Evolutionary conservation across 1,140 invertebrate species (phyloP).

Genomic region (Drosophila nigrodunni): DNA sequence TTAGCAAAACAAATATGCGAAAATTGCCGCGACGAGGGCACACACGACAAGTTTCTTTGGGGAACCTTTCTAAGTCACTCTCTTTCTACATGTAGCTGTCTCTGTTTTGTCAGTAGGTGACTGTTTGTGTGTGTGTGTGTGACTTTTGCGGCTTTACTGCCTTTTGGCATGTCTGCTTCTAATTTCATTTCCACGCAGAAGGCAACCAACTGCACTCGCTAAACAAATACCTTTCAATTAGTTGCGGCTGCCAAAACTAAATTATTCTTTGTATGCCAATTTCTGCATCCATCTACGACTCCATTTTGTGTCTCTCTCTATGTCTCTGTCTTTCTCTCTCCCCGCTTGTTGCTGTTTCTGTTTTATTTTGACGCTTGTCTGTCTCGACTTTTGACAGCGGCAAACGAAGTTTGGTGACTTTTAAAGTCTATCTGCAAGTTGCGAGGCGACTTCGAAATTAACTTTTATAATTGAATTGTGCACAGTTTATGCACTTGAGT

Average conservation of each 20-base stretch:
- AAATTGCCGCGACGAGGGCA: slow-evolving; percentile 31
- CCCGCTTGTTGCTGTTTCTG: slow-evolving; percentile 3
- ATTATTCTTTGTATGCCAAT: slow-evolving; percentile 55
- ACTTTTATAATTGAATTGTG: slow-evolving; percentile 60
- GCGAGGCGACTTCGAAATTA: slow-evolving; percentile 36
- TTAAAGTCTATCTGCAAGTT: slow-evolving; percentile 52
- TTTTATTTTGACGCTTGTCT: slow-evolving; percentile 34
- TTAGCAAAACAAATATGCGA: slow-evolving; percentile 59
- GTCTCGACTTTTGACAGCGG: slow-evolving; percentile 48
- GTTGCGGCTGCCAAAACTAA: slow-evolving; percentile 63
- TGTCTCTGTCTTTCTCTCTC: neutral
- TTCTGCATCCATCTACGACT: slow-evolving; percentile 19
- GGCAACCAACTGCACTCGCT: slow-evolving; percentile 49
- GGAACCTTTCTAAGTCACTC: neutral
- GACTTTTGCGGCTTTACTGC: slow-evolving; percentile 40
- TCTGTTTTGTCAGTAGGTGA: slow-evolving; percentile 2
- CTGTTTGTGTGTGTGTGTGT: slow-evolving; percentile 1
- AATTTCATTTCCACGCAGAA: slow-evolving; percentile 50
- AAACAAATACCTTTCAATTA: slow-evolving; percentile 69
- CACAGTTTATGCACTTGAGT: slow-evolving; percentile 45
- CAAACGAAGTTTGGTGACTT: slow-evolving; percentile 47
- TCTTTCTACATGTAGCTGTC: neutral
- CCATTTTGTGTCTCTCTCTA: neutral
- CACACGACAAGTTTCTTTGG: slow-evolving; percentile 9
- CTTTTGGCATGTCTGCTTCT: slow-evolving; percentile 29